Base-by-base conservation (phyloP, 2,113 vertebrate species). In the Halcyon senegalensis region DNA sequence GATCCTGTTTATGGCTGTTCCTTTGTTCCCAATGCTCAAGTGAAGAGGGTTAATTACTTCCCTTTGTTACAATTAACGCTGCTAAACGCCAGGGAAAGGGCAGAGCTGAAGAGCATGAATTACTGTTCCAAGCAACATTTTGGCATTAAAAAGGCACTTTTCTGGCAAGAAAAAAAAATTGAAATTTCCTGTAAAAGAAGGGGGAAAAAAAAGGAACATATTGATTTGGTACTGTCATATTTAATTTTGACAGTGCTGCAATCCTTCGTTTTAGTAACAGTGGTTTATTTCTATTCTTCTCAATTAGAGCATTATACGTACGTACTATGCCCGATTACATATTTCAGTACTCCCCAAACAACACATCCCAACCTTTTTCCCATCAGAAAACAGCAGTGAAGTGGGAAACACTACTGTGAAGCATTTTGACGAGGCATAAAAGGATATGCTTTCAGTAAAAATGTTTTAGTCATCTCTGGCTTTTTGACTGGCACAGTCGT, bases 21-120 rank as follows among this genome's bases (percentile, higher is more conserved):
- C 70, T 95, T 97, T 91, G 91, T 85, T 89, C 93, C 77, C 91
- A 94, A 5, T 10, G 66, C 74, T 89, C 78, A 76, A 91, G 77
- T 56, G 70, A 96, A 87, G 44, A 89, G 93, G 94, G 94, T 95
- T 96, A 96, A 96, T 96, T 91, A 89, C 89, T 94, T 92, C 80
- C 84, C 80, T 92, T 93, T 95, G 76, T 95, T 92, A 89, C 84
- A 96, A 95, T 93, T 95, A 97, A 93, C 7, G 21, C 81, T 39
- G 55, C 58, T 81, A 94, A 97, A 69, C 14, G 13, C 70, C 89
- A 84, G 41, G 35, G 62, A 96, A 93, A 90, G 68, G 68, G 90
- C 89, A 96, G 56, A 92, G 66, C 51, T 83, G 62, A 90, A 96
- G 33, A 87, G 70, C 43, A 60, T 60, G 90, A 89, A 93, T 92